These are phyloP conservation scores for Ommatoiulus sabulosus DNA, from an alignment of 2,888 invertebrate species.

Conservation along the genomic window DNA sequence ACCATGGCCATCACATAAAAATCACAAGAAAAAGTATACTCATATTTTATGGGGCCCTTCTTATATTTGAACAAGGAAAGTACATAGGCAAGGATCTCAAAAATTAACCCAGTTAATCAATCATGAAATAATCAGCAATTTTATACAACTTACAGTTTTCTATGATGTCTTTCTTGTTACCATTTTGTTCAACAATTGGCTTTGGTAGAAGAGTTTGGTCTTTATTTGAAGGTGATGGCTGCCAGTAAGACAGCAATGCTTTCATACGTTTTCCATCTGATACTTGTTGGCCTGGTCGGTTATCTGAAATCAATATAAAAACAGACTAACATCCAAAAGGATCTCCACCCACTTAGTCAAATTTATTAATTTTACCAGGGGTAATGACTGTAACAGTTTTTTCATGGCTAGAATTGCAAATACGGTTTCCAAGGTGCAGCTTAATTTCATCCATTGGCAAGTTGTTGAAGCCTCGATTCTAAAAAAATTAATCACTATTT, in stretches of 20 bases:
- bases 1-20: too few relatives aligned
- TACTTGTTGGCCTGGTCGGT: background rate
- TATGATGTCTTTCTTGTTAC: background rate
- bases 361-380: background rate
- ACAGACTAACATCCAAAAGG: too few relatives aligned
- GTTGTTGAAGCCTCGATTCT: constrained; percentile 16
- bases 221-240: constrained; percentile 26
- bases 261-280: constrained; percentile 26
- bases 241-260: constrained; percentile 49
- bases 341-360: background rate
- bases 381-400: background rate
- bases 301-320: background rate
- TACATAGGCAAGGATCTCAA: too few relatives aligned
- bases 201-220: background rate
- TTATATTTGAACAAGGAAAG: too few relatives aligned
- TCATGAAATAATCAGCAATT: too few relatives aligned
- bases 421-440: background rate
- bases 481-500: background rate
- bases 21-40: too few relatives aligned
- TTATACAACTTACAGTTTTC: constrained; percentile 52
- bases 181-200: constrained; percentile 2
- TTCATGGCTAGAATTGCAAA: background rate
- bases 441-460: background rate
- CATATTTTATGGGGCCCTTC: too few relatives aligned
- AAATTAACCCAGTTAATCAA: too few relatives aligned